These are phyloP conservation scores for Noctuana brunneofusca DNA, from an alignment of 2,888 invertebrate genomes.

Conservation along the genomic window DNA sequence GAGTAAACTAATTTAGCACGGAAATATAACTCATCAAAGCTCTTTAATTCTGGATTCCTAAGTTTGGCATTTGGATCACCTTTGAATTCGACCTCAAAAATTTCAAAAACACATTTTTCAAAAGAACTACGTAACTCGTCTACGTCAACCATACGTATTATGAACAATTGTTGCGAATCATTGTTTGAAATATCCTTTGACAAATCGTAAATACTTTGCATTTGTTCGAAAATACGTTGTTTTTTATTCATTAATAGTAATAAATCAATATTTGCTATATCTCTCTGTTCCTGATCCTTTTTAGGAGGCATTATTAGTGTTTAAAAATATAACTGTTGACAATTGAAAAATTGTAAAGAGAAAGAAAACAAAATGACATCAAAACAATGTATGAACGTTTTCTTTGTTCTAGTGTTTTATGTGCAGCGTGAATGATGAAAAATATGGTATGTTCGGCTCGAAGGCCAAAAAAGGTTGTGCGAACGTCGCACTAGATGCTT, in stretches of 20 bases:
- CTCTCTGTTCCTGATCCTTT: neutral
- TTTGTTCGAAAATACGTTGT: neutral
- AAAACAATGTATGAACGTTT: no score
- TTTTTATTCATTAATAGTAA: neutral
- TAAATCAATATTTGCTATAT: neutral
- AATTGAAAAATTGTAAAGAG: neutral
- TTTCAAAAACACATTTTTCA: conserved; percentile 3
- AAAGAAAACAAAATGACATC: neutral
- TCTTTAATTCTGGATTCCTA: neutral
- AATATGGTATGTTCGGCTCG: conserved; percentile 2
- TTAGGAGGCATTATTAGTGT: neutral
- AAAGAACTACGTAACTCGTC: neutral
- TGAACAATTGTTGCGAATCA: neutral
- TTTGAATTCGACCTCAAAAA: conserved; percentile 1
- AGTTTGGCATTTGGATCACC: neutral
- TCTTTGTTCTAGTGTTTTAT: neutral
- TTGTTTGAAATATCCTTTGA: neutral
- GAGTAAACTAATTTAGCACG: conserved; percentile 5
- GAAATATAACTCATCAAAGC: conserved; percentile 18
- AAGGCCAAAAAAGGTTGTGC: conserved; percentile 2
- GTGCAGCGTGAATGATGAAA: neutral
- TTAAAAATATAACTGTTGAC: no score
- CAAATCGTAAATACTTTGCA: neutral
- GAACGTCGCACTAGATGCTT: no score
- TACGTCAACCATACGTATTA: neutral